phyloP scores from a whole-genome alignment of 1,140 invertebrate species.

The Papilio dardanus region DNA sequence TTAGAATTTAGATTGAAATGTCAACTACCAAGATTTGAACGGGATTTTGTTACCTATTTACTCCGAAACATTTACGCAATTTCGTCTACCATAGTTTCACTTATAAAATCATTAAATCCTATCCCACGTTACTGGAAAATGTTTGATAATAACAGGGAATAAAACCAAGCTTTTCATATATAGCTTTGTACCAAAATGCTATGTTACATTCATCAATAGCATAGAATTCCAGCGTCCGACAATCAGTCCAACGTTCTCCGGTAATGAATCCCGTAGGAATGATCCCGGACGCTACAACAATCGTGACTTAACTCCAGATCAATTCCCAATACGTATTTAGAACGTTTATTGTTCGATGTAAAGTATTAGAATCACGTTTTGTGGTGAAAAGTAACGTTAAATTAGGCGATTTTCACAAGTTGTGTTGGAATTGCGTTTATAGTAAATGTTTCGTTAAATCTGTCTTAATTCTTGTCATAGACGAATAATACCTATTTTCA shows the following conservation, averaged over 20 bases:
- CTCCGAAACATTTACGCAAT: too few species aligned
- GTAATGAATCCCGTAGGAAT: constrained; percentile 76
- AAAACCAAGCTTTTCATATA: neutral
- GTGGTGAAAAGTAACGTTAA: constrained; percentile 23
- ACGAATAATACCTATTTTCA: too few species aligned
- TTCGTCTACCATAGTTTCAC: too few species aligned
- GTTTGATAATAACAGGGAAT: neutral
- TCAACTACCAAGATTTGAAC: too few species aligned
- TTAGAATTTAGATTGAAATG: too few species aligned
- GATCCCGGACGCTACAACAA: constrained; percentile 67
- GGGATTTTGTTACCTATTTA: too few species aligned
- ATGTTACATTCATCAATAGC: constrained; percentile 38
- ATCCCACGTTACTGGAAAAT: too few species aligned
- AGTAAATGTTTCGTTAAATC: neutral
- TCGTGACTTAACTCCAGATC: constrained; percentile 78
- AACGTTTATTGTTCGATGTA: constrained; percentile 58
- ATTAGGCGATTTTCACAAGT: neutral
- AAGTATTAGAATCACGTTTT: constrained; percentile 44
- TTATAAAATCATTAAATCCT: too few species aligned
- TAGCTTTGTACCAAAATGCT: neutral
- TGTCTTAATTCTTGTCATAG: neutral
- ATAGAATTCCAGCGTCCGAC: constrained; percentile 45
- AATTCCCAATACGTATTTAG: constrained; percentile 69
- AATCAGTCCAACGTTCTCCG: constrained; percentile 70
- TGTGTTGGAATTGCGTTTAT: neutral